Base-by-base conservation (phyloP, 37 sponge, comb jelly and placozoan genomes). In the Mnemiopsis leidyi region DNA sequence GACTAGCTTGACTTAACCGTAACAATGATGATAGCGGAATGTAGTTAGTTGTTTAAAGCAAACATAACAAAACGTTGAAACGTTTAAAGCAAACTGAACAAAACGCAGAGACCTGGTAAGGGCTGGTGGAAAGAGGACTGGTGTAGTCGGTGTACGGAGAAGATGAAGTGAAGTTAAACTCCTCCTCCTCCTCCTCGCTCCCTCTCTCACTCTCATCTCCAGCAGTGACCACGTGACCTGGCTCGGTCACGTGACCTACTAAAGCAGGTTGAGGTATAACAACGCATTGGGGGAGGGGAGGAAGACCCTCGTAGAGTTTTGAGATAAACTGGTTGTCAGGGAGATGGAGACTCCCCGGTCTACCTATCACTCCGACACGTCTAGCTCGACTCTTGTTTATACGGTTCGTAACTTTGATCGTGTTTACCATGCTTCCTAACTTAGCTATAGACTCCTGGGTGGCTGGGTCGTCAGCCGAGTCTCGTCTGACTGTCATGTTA, bases 381-480 rank as follows among this genome's bases (percentile, higher is more conserved):
- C 79, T 28, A 0, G 26, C 32, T 26, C 36, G 30, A 20, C 36
- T 32, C 36, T 20, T 77, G 79, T 2, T 33, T 5, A 77, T 32
- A 31, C 79, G 26, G 32, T 77, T 28, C 0, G 79, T 77, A 20
- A 77, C 32, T 36, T 32, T 31, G 79, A 77, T 32, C 9, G 79
- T 32, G 79, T 77, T 77, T 16, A 77, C 79, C 36, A 77, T 28
- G 32, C 33, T 77, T 9, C 32, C 32, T 9, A 77, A 77, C 36
- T 32, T 31, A 32, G 79, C 79, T 31, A 77, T 77, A 7, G 79
- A 26, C 34, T 77, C 79, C 32, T 77, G 79, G 9, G 79, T 31
- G 1, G 79, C 1, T 1, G 79, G 35, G 18, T 48, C 9, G 61
- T 48, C 61, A 18, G 61, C 61, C 13, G 79, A 77, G 34, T 26